A percentile compares a stretch with the other conserved stretches of the same genome.
Conservation (phyloP, 2,113 vertebrate genomes). For the Theristicus caerulescens region DNA sequence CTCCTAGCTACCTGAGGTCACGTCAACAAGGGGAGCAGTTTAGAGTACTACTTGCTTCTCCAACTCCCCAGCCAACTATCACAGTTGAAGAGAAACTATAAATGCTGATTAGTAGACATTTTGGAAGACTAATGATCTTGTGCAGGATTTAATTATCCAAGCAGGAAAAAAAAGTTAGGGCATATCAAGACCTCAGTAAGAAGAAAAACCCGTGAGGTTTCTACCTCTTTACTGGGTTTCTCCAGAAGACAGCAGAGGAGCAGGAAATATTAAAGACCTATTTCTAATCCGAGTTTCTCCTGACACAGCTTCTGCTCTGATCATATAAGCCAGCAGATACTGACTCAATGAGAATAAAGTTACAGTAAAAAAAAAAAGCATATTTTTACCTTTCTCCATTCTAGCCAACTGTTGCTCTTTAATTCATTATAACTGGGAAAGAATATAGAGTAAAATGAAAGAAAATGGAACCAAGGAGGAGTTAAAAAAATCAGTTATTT, state of each 20-base stretch:
- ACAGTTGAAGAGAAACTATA: slow-evolving; percentile 10
- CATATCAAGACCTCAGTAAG: background rate
- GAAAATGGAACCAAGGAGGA: background rate
- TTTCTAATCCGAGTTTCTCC: background rate
- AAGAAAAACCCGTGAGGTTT: background rate
- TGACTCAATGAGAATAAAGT: background rate
- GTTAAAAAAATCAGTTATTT: background rate
- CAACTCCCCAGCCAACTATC: background rate
- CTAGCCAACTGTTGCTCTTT: background rate
- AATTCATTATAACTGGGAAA: background rate
- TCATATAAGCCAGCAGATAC: background rate
- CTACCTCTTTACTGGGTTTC: background rate
- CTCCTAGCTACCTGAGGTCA: background rate
- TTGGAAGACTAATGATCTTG: background rate
- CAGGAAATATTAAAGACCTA: background rate
- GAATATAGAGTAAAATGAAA: background rate
- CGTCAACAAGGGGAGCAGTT: background rate
- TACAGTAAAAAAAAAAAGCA: background rate
- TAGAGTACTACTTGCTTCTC: background rate
- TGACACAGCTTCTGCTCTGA: background rate
- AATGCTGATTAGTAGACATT: background rate
- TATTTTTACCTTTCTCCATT: background rate
- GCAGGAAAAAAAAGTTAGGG: background rate
- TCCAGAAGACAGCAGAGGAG: background rate
- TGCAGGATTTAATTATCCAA: background rate